Conservation (phyloP, 2,797 vertebrate species). For the Nannoperca obscura region DNA sequence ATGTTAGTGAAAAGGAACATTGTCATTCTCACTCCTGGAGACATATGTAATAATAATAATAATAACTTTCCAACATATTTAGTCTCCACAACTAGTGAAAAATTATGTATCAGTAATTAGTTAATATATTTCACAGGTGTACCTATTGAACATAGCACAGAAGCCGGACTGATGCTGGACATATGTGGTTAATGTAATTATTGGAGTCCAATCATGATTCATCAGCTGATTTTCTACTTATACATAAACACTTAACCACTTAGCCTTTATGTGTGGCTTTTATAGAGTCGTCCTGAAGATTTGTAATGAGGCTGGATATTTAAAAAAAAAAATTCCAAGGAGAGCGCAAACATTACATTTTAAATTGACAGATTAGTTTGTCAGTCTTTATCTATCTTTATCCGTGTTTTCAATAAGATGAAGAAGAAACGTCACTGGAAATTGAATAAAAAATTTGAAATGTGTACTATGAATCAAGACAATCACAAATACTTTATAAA, state of each 20-base stretch:
- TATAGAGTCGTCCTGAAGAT: background rate
- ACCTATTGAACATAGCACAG: background rate
- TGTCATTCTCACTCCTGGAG: background rate
- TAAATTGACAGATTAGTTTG: background rate
- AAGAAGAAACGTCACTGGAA: background rate
- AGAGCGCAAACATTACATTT: background rate
- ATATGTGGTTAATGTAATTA: background rate
- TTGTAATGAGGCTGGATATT: background rate
- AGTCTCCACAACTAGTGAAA: background rate
- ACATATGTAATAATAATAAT: background rate
- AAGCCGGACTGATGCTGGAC: background rate
- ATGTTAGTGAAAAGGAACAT: background rate
- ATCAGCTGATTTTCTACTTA: background rate
- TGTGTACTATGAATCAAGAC: background rate
- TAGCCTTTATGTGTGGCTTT: background rate
- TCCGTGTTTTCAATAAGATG: background rate
- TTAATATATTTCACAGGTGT: background rate
- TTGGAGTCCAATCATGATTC: background rate
- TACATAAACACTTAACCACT: background rate
- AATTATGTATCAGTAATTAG: background rate
- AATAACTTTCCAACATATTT: background rate
- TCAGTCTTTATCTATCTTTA: background rate
- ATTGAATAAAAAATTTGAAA: background rate
- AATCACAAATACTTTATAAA: background rate
- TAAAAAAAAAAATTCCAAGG: too few relatives aligned